Base-by-base conservation (phyloP, 2,797 vertebrate species). In the Bradypodion pumilum region DNA sequence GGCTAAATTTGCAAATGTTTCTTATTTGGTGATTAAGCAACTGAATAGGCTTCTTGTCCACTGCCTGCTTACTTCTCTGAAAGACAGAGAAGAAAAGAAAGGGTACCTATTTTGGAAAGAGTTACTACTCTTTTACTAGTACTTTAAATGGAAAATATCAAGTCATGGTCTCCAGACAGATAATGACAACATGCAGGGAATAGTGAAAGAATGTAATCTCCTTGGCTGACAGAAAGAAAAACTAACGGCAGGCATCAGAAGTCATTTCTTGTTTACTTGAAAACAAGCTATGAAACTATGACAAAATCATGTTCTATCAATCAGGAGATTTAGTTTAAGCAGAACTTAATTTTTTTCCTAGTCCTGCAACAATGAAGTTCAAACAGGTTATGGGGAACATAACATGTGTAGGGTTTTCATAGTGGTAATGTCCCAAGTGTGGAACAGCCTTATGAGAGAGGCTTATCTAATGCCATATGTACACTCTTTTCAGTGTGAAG, bases 141-240 rank as follows among this genome's bases (percentile, higher is more conserved):
- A n/a, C n/a, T n/a, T n/a, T n/a, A 40, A 13, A 32, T 68, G 46
- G 52, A 68, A 85, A 85, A 60, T 42, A 16, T n/a, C 49, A 85
- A 80, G 37, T 85, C 72, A 73, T 52, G 69, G 73, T 35, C 25
- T 29, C 29, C 5, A 69, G 90, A 91, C 85, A 75, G 81, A 91
- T 7, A 90, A 93, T 88, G 88, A 66, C 89, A 90, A 89, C 85
- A 92, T 90, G 87, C 87, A 85, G 87, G 1, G 80, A 83, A 74
- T 79, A 74, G 46, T 88, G 89, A 88, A 89, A 90, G 88, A 78
- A 75, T 69, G 68, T 84, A 80, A 81, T 32, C 40, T 75, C 68
- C 87, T 82, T 85, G 90, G 87, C 87, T 59, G 82, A 59, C 0
- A 0, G 63, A 68, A 7, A 44, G 83, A 89, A 86, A 78, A 73